Percentiles rank a stretch among this genome's conserved stretches.
Conservation (phyloP, 2,888 invertebrate genomes). For the Corythucha ciliata region DNA sequence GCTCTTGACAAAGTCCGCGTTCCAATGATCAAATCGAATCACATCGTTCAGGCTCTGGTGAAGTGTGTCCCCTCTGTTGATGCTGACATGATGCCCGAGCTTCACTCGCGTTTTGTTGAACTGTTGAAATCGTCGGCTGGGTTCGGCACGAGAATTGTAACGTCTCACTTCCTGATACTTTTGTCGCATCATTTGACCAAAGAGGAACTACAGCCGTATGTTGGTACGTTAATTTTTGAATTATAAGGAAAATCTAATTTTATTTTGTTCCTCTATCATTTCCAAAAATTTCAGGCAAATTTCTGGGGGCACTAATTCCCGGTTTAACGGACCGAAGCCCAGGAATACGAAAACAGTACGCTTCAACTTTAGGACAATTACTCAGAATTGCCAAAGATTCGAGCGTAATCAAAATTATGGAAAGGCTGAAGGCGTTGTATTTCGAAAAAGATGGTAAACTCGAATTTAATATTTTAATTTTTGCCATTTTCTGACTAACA, state of each 20-base stretch:
- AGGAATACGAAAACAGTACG: conserved; percentile 73
- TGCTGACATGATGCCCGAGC: conserved; percentile 62
- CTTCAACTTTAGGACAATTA: conserved; percentile 74
- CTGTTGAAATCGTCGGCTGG: conserved; percentile 69
- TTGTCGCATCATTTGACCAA: conserved; percentile 42
- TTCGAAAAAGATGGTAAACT: conserved; percentile 54
- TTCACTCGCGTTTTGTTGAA: conserved; percentile 73
- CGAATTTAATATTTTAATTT: conserved; percentile 4
- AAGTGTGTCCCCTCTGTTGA: conserved; percentile 54
- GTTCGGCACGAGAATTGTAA: conserved; percentile 73
- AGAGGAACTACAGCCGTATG: conserved; percentile 50
- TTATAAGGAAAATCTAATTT: not conserved
- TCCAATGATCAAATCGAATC: conserved; percentile 70
- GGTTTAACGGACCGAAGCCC: conserved; percentile 77
- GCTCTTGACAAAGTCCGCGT: conserved; percentile 67
- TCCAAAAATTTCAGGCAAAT: no score
- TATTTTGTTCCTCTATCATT: no score
- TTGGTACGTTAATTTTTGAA: conserved; percentile 41
- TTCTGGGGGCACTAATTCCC: conserved; percentile 55
- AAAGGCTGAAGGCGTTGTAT: conserved; percentile 55
- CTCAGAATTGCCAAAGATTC: conserved; percentile 70
- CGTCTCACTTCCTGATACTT: conserved; percentile 67
- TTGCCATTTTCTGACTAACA: not conserved
- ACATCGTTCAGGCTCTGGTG: conserved; percentile 72
- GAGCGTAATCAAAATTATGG: conserved; percentile 56